phyloP scores from a whole-genome alignment of 2,113 vertebrate species.

The Azemiops feae region DNA sequence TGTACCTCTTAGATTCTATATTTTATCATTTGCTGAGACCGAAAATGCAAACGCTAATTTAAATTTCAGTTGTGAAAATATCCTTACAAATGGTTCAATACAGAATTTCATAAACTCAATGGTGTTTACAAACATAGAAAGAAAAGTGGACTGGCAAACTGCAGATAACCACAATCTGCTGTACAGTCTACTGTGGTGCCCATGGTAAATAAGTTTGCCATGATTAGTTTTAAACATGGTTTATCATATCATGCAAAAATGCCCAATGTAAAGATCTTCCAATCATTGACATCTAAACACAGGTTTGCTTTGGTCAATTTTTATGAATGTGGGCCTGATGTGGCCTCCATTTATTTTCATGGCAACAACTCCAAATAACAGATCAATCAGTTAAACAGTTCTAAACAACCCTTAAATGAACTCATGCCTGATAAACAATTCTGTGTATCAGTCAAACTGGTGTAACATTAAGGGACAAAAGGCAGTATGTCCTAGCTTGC shows the following conservation, averaged over 20 bases:
- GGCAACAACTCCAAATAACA: conserved; percentile 13
- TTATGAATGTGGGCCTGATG: background rate
- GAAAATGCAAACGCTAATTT: background rate
- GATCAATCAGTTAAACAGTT: conserved; percentile 1
- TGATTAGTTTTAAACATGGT: background rate
- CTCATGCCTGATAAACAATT: background rate
- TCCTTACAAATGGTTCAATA: background rate
- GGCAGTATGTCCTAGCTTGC: conserved; percentile 6
- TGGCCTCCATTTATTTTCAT: background rate
- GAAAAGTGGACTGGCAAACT: background rate
- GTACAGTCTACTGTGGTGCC: background rate
- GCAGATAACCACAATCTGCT: background rate
- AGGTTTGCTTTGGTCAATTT: background rate
- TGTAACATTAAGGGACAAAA: conserved; percentile 25
- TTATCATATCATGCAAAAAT: background rate
- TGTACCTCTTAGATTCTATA: background rate
- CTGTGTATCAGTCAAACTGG: background rate
- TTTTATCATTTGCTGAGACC: background rate
- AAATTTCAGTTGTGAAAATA: background rate
- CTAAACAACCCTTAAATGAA: conserved; percentile 4
- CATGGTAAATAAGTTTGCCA: background rate
- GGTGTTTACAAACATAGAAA: background rate
- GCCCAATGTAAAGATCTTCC: background rate
- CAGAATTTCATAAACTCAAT: background rate
- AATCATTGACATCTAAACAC: background rate